phyloP scores from a whole-genome alignment of 2,113 vertebrate species.

The Rhegmatorhina hoffmannsi region DNA sequence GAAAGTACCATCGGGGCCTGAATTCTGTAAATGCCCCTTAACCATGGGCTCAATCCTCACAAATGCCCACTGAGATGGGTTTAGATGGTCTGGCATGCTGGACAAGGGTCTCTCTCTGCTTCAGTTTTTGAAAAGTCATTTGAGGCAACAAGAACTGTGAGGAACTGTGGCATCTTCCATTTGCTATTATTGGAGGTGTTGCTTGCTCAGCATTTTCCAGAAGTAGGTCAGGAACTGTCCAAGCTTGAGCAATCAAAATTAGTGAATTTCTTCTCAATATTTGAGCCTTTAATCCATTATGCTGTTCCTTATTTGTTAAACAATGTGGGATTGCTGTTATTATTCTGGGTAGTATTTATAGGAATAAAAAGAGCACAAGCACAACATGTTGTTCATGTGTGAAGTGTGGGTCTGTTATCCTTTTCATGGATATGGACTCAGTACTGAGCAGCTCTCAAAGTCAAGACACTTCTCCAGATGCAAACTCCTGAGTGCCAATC shows the following conservation, averaged over 20 bases:
- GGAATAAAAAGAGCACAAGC: neutral
- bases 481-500: neutral
- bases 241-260: neutral
- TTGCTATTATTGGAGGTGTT: neutral
- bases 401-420: neutral
- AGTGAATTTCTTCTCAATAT: neutral
- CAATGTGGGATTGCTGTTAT: neutral
- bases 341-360: neutral
- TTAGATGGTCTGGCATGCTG: neutral
- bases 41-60: neutral
- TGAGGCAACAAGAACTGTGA: neutral
- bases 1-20: accelerated
- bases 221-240: neutral
- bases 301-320: neutral
- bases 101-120: neutral
- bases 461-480: neutral
- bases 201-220: neutral
- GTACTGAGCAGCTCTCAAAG: neutral
- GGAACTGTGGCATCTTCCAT: neutral
- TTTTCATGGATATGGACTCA: neutral
- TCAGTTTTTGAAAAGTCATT: neutral
- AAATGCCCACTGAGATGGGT: neutral
- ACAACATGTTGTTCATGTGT: neutral
- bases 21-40: neutral
- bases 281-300: neutral